Evolutionary conservation across 2,888 invertebrate genomes (phyloP).

Genomic region (Phasia obesa): DNA sequence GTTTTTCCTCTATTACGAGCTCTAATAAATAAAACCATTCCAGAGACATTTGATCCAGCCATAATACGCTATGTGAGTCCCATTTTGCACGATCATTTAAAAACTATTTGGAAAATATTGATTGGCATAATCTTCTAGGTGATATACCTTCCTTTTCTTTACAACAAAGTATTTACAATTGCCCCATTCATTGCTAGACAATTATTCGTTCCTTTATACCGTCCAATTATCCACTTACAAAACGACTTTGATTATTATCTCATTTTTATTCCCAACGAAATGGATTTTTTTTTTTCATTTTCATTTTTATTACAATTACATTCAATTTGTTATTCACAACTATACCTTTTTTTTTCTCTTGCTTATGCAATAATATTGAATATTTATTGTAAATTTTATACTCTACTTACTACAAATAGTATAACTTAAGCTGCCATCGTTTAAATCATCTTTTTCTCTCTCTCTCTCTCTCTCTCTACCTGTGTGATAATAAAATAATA

Average conservation of each 20-base stretch:
- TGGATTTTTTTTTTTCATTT: conserved; percentile 21
- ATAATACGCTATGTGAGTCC: too few species aligned
- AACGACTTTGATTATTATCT: background rate
- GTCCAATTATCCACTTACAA: background rate
- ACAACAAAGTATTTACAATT: too few species aligned
- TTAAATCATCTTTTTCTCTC: conserved; percentile 32
- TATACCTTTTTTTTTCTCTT: background rate
- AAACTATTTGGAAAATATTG: too few species aligned
- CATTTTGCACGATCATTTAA: too few species aligned
- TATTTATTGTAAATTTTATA: conserved; percentile 62
- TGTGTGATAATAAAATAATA: conserved; percentile 26
- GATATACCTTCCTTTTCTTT: too few species aligned
- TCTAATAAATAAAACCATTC: too few species aligned
- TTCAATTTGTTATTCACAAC: conserved; percentile 26
- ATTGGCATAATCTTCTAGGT: too few species aligned
- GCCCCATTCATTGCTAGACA: too few species aligned
- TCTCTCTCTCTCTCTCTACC: conserved; percentile 22
- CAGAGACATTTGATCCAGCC: too few species aligned
- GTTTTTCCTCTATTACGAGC: too few species aligned
- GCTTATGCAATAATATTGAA: conserved; percentile 9
- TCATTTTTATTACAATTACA: conserved; percentile 17
- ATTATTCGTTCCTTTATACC: too few species aligned
- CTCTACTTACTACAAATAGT: conserved; percentile 45
- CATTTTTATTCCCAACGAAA: background rate
- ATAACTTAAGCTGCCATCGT: conserved; percentile 17